phyloP scores from a whole-genome alignment of 2,888 invertebrate species.

The Adelphocoris suturalis region DNA sequence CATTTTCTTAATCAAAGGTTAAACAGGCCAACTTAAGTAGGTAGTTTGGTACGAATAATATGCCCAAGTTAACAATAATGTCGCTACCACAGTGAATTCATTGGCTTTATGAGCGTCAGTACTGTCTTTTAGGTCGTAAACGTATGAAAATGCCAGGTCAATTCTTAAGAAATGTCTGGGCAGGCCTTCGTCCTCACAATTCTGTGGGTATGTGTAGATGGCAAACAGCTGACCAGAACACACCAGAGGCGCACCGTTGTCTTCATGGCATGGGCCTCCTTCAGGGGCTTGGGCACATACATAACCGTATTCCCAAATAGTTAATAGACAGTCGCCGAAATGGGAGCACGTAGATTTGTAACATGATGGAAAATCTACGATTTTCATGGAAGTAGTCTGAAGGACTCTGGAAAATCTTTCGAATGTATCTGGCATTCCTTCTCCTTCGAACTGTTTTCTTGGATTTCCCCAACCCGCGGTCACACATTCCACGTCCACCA shows the following conservation, averaged over 20 bases:
- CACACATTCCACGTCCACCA: neutral
- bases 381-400: neutral
- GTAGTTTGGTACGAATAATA: too few relatives aligned
- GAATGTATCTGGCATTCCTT: slow-evolving; percentile 61
- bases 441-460: slow-evolving; percentile 60
- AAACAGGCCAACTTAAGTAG: too few relatives aligned
- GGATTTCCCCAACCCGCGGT: slow-evolving; percentile 61
- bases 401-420: slow-evolving; percentile 18
- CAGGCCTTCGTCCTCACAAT: slow-evolving; percentile 33
- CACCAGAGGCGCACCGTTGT: slow-evolving; percentile 57
- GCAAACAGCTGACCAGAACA: slow-evolving; percentile 37
- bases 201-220: slow-evolving; percentile 12
- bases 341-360: slow-evolving; percentile 9
- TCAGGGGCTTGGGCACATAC: slow-evolving; percentile 21
- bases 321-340: slow-evolving; percentile 61
- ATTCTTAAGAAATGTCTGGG: slow-evolving; percentile 49
- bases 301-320: slow-evolving; percentile 54
- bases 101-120: neutral
- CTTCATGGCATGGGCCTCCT: slow-evolving; percentile 59
- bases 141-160: slow-evolving; percentile 37
- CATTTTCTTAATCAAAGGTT: too few relatives aligned
- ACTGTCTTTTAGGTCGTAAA: neutral
- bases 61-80: neutral
- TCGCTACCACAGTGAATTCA: neutral
- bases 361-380: neutral